Conservation (phyloP, 2,113 vertebrate species). For the Garra rufa region DNA sequence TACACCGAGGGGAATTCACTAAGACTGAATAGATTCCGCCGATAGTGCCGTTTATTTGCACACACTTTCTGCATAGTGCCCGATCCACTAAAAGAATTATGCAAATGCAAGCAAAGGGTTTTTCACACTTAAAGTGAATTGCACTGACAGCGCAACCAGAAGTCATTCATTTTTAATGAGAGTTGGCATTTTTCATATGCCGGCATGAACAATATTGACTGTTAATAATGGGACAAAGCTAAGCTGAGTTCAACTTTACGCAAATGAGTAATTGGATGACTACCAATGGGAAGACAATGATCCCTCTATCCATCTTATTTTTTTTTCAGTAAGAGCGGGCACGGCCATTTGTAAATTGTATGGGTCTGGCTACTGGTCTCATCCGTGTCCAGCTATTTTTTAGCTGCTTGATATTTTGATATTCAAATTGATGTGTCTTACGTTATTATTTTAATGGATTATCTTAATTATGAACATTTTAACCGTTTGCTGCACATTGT, state of each 20-base stretch:
- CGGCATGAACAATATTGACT: background rate
- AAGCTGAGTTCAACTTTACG: background rate
- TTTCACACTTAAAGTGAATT: conserved; percentile 22
- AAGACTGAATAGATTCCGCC: background rate
- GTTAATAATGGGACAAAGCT: background rate
- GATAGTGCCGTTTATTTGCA: background rate
- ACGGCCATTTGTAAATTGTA: too few relatives aligned
- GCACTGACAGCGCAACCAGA: background rate
- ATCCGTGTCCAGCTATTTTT: too few relatives aligned
- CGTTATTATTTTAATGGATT: too few relatives aligned
- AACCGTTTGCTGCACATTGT: too few relatives aligned
- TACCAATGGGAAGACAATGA: background rate
- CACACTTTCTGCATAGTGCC: background rate
- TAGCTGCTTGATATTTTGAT: too few relatives aligned
- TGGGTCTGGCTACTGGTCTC: too few relatives aligned
- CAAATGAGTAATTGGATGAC: background rate
- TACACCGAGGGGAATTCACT: background rate
- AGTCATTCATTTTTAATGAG: background rate
- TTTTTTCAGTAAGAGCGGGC: too few relatives aligned
- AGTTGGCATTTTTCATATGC: background rate
- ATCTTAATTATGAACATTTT: too few relatives aligned
- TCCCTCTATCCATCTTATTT: background rate
- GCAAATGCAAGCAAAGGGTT: background rate
- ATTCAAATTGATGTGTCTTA: too few relatives aligned
- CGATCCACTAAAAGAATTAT: background rate